Conservation (phyloP, 2,888 invertebrate genomes). For the Torymus aiolomorphi region DNA sequence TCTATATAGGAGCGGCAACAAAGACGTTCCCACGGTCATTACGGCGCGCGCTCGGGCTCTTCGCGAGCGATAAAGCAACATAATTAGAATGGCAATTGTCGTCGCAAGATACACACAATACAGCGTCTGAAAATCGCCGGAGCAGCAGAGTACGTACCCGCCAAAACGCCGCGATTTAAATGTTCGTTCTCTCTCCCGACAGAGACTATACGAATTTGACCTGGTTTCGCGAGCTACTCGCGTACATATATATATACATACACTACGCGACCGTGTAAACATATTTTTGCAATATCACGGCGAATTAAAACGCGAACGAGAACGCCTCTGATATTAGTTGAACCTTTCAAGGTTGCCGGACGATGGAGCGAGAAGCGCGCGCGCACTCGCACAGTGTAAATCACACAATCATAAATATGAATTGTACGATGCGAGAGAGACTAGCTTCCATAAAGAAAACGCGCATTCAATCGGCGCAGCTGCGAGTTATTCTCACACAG, state of each 20-base stretch:
- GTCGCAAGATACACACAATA: not conserved
- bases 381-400: not conserved
- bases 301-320: conserved; percentile 7
- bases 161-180: conserved; percentile 25
- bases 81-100: conserved; percentile 48
- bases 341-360: conserved; percentile 1
- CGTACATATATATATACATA: too few relatives aligned
- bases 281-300: not conserved
- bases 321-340: not conserved
- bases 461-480: conserved; percentile 10
- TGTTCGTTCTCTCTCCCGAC: conserved; percentile 11
- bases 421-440: not conserved
- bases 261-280: too few relatives aligned
- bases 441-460: conserved; percentile 28
- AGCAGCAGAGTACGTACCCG: not conserved
- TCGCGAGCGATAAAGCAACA: conserved; percentile 29
- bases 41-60: conserved; percentile 7
- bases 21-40: conserved; percentile 55
- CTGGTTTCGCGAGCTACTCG: not conserved
- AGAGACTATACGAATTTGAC: not conserved
- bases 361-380: not conserved
- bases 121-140: conserved; percentile 1
- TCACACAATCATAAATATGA: conserved; percentile 36
- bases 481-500: too few relatives aligned
- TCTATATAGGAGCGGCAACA: conserved; percentile 41